A percentile compares a stretch with the other conserved stretches of the same genome.
phyloP scores from a whole-genome alignment of 2,888 invertebrate species.

The Catocala fraxini region DNA sequence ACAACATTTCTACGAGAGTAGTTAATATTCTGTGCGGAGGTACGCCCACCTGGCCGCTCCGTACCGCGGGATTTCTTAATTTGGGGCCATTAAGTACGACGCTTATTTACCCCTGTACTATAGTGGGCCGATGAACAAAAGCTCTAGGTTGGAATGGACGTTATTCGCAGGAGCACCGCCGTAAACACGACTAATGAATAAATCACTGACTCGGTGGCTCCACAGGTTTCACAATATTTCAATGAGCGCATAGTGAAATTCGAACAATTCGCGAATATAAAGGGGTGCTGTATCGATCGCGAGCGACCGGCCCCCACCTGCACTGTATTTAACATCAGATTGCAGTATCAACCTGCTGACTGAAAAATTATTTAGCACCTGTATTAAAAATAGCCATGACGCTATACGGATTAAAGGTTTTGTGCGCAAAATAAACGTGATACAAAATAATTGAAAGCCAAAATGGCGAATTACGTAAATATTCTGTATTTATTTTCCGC shows the following conservation, averaged over 20 bases:
- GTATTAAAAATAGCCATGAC: conserved; percentile 27
- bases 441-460: conserved; percentile 17
- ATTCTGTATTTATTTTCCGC: too few species aligned
- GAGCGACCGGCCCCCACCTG: conserved; percentile 31
- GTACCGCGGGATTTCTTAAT: conserved; percentile 41
- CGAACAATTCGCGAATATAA: conserved; percentile 46
- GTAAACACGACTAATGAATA: conserved; percentile 43
- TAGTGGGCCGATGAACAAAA: conserved; percentile 39
- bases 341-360: conserved; percentile 12
- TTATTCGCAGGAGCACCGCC: conserved; percentile 14
- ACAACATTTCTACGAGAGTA: conserved; percentile 22
- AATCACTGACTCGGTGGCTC: conserved; percentile 41
- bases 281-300: conserved; percentile 50
- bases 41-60: conserved; percentile 35
- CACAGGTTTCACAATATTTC: conserved; percentile 48
- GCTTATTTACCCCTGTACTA: conserved; percentile 35
- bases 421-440: conserved; percentile 7
- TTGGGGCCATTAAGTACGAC: conserved; percentile 36
- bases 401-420: too few species aligned
- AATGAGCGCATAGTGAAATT: conserved; percentile 44
- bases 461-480: not conserved
- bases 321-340: conserved; percentile 49
- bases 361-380: conserved; percentile 29
- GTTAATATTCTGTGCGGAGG: conserved; percentile 37
- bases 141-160: conserved; percentile 24